Evolutionary conservation across 2,888 invertebrate genomes (phyloP).

Genomic region (Calliopum simillimum): DNA sequence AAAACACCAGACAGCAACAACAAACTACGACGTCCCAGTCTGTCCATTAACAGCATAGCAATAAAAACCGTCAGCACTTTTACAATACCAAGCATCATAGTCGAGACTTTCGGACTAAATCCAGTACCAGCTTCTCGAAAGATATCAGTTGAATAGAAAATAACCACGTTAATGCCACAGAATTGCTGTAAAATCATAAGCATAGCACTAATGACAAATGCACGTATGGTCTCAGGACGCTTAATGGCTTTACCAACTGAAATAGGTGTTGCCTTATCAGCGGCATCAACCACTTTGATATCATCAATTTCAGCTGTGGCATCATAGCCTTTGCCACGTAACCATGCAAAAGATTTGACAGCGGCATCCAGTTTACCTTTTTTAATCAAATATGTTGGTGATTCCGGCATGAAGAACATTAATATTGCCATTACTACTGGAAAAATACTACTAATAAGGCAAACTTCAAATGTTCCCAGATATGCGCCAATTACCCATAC

Average conservation of each 20-base stretch:
- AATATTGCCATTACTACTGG: conserved; percentile 76
- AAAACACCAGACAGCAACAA: conserved; percentile 78
- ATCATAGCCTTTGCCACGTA: conserved; percentile 81
- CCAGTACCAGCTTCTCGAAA: conserved; percentile 70
- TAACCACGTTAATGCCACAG: conserved; percentile 85
- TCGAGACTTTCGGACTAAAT: conserved; percentile 72
- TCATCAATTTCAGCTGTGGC: conserved; percentile 74
- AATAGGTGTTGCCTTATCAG: conserved; percentile 69
- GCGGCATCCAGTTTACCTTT: conserved; percentile 77
- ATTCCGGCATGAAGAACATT: conserved; percentile 89
- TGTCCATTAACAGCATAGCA: conserved; percentile 83
- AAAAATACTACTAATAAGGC: conserved; percentile 59
- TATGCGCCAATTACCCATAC: conserved; percentile 75
- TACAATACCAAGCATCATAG: conserved; percentile 86
- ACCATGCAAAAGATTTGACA: conserved; percentile 74
- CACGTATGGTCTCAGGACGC: conserved; percentile 73
- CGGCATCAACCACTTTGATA: conserved; percentile 71
- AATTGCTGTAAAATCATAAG: conserved; percentile 93
- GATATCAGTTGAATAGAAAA: conserved; percentile 82
- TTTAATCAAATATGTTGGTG: conserved; percentile 77
- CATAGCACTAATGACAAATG: conserved; percentile 78
- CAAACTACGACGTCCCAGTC: conserved; percentile 81
- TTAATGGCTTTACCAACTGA: conserved; percentile 72
- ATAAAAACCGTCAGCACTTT: conserved; percentile 78
- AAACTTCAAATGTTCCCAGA: conserved; percentile 58